These are phyloP conservation scores for Phalera bucephala DNA, from an alignment of 2,888 invertebrate genomes.

Conservation along the genomic window DNA sequence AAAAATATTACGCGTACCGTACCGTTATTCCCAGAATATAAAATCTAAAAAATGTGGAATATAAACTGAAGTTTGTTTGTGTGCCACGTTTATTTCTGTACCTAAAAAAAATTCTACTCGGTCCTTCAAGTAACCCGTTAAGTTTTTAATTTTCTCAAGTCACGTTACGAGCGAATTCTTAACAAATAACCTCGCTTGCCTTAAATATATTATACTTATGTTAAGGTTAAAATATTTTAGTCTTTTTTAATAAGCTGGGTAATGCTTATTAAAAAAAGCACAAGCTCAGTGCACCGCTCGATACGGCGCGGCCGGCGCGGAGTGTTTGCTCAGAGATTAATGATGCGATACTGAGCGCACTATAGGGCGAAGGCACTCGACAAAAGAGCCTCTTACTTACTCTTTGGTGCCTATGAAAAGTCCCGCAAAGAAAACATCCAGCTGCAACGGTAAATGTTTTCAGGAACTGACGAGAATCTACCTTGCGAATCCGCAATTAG, in stretches of 20 bases:
- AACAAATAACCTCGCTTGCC: slow-evolving; percentile 16
- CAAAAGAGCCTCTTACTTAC: slow-evolving; percentile 76
- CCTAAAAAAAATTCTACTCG: no score
- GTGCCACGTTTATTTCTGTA: no score
- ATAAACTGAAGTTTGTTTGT: no score
- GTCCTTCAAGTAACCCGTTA: slow-evolving; percentile 15
- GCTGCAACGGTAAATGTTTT: slow-evolving; percentile 22
- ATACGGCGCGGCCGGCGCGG: slow-evolving; percentile 32
- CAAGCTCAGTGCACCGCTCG: slow-evolving; percentile 23
- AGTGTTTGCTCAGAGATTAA: slow-evolving; percentile 75
- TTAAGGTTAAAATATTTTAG: slow-evolving; percentile 11
- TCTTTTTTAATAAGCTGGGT: slow-evolving; percentile 25
- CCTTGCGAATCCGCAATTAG: neutral
- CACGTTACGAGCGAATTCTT: slow-evolving; percentile 35
- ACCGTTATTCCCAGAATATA: no score
- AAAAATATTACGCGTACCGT: no score
- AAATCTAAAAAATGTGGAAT: no score
- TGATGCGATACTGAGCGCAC: slow-evolving; percentile 67
- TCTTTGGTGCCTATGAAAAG: slow-evolving; percentile 64
- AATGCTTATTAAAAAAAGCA: no score
- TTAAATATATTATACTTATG: slow-evolving; percentile 11
- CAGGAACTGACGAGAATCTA: slow-evolving; percentile 7
- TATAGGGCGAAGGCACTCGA: slow-evolving; percentile 60
- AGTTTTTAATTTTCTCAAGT: slow-evolving; percentile 30
- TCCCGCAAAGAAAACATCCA: slow-evolving; percentile 47